Percentiles rank a stretch among this genome's conserved stretches.
Evolutionary conservation across 2,888 invertebrate genomes (phyloP).

Genomic region (Agonopterix alstromeriana): DNA sequence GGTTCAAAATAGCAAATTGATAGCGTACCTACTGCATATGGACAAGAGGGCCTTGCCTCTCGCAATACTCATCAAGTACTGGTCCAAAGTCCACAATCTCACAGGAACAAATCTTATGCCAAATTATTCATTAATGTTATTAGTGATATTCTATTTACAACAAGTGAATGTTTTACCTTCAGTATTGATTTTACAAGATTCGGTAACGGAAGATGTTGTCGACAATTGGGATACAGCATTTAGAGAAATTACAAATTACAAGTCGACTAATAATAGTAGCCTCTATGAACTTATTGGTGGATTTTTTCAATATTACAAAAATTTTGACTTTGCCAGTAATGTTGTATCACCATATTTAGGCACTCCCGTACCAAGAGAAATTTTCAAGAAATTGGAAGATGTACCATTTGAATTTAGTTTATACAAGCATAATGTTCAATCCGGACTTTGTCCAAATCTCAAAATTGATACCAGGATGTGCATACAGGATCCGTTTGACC

Average conservation of each 20-base stretch:
- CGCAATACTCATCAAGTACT: constrained; percentile 80
- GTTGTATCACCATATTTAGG: constrained; percentile 24
- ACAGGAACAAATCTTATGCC: constrained; percentile 60
- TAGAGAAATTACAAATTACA: constrained; percentile 16
- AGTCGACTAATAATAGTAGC: neutral
- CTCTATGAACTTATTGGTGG: constrained; percentile 29
- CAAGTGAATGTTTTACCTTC: constrained; percentile 72
- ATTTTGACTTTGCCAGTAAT: constrained; percentile 21
- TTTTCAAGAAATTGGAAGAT: constrained; percentile 12
- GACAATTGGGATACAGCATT: constrained; percentile 77
- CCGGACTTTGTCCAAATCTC: constrained; percentile 8
- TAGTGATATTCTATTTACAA: constrained; percentile 82
- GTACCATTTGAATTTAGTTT: constrained; percentile 16
- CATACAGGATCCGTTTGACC: constrained; percentile 29
- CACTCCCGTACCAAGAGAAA: constrained; percentile 10
- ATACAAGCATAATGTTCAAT: constrained; percentile 17
- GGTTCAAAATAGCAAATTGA: constrained; percentile 80
- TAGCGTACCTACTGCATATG: constrained; percentile 67
- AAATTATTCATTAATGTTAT: constrained; percentile 79
- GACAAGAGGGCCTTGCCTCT: constrained; percentile 74
- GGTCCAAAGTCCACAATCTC: constrained; percentile 78
- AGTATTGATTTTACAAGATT: constrained; percentile 52
- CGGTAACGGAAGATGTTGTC: constrained; percentile 23
- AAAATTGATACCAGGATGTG: constrained; percentile 17
- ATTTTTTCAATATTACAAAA: constrained; percentile 31